A percentile compares a stretch with the other conserved stretches of the same genome.
Evolutionary conservation across 2,113 vertebrate species (phyloP).

Genomic region (Macrotis lagotis): DNA sequence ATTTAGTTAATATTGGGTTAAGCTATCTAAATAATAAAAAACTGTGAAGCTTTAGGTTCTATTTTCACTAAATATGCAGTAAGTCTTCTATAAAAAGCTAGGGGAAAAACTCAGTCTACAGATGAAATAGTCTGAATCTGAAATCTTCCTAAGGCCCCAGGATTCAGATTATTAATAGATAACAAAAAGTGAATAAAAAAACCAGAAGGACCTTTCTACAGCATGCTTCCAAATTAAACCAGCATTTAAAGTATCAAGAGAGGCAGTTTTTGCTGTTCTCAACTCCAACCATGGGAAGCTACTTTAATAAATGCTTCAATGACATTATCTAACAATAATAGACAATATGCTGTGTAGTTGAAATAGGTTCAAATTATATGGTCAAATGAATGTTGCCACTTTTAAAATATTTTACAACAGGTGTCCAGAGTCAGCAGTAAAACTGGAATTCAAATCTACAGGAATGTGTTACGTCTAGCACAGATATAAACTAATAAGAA

Average conservation of each 20-base stretch:
- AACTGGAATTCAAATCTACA: constrained; percentile 4
- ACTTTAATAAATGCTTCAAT: constrained; percentile 24
- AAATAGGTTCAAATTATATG: constrained; percentile 2
- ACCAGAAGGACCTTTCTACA: neutral
- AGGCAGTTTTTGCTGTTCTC: neutral
- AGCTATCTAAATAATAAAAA: constrained; percentile 27
- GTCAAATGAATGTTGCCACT: neutral
- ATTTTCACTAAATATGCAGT: constrained; percentile 14
- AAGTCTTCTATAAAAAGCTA: constrained; percentile 36
- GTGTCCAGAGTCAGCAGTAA: neutral
- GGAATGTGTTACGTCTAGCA: constrained; percentile 5
- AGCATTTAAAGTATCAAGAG: neutral
- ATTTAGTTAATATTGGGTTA: neutral
- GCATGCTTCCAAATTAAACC: neutral
- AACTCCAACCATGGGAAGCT: neutral
- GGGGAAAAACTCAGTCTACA: constrained; percentile 11
- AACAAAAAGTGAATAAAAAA: constrained; percentile 37
- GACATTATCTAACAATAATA: constrained; percentile 14
- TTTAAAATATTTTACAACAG: constrained; percentile 37
- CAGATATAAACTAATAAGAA: neutral
- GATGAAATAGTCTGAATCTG: constrained; percentile 13
- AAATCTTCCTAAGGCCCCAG: constrained; percentile 14
- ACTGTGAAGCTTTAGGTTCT: constrained; percentile 14
- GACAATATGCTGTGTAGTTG: neutral
- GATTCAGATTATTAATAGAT: constrained; percentile 18